phyloP scores from a whole-genome alignment of 2,113 vertebrate species.

The Corvus cornix region DNA sequence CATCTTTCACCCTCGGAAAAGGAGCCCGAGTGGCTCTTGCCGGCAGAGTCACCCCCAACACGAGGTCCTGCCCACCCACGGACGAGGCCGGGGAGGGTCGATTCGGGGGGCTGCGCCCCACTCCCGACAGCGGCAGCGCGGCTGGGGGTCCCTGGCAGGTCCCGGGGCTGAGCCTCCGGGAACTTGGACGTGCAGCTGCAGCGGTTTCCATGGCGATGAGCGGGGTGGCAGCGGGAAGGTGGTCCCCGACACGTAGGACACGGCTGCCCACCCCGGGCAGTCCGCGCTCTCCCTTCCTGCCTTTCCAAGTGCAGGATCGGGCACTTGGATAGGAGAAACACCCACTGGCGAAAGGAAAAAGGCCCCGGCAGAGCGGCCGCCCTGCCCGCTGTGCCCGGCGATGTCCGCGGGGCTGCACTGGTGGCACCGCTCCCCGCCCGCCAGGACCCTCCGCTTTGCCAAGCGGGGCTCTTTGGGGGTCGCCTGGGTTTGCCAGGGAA shows the following conservation, averaged over 20 bases:
- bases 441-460: not conserved
- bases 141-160: not conserved
- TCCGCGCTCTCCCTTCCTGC: no score
- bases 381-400: no score
- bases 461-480: rapidly evolving
- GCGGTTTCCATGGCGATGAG: constrained; percentile 21
- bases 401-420: not conserved
- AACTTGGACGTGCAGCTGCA: not conserved
- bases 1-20: not conserved
- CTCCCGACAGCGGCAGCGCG: not conserved
- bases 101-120: not conserved
- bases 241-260: not conserved
- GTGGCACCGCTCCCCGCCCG: no score
- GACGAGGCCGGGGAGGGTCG: not conserved
- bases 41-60: not conserved
- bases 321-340: not conserved
- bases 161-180: not conserved
- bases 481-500: not conserved
- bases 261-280: not conserved
- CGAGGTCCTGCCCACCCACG: not conserved
- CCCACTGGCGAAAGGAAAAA: not conserved
- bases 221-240: not conserved
- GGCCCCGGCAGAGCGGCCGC: not conserved
- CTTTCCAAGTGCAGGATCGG: no score
- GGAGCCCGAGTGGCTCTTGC: not conserved